Evolutionary conservation across 2,888 invertebrate genomes (phyloP), one percentile per base, ranked within the genome.

Genomic region (Galerucella pusilla): DNA sequence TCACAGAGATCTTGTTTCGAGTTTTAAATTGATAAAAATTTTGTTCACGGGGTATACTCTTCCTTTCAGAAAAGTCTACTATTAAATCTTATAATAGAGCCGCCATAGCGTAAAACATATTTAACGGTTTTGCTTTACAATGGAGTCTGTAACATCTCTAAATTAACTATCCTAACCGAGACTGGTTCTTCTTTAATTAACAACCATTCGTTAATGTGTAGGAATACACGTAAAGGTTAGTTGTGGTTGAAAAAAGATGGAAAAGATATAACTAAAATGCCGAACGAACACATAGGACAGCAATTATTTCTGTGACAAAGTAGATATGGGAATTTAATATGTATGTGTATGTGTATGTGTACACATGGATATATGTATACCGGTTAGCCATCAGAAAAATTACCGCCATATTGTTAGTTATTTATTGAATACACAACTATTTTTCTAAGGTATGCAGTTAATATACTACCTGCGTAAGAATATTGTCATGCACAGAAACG

Each of bases 121-220:
- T 60, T 80, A 75, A 78, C 75, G 75, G 74, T 77, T 75, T 77
- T 73, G 54, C 70, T 71, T 67, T 46, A 78, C 76, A 76, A 77
- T 76, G 75, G 77, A 80, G 81, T 79, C 81, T 82, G 82, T 82
- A 80, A 79, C 80, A 80, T 82, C 81, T 83, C 81, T 81, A 83
- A 83, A 84, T 81, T 83, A 84, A 84, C 83, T 83, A 84, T 79
- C 80, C 78, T 76, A 78, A 75, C 68, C 75, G 80, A 82, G 83
- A 83, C 83, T 83, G 83, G 83, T 83, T 83, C 80, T 83, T 81
- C 82, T 82, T 84, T 83, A 82, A 84, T 85, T 86, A 85, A 84
- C 85, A 83, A 82, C 80, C 83, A 81, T 82, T 81, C 83, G 84
- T 85, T 85, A 85, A 86, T 80, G 75, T 77, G 79, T 76, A 80